Base-by-base conservation (phyloP, 2,113 vertebrate species). In the Micromys minutus region DNA sequence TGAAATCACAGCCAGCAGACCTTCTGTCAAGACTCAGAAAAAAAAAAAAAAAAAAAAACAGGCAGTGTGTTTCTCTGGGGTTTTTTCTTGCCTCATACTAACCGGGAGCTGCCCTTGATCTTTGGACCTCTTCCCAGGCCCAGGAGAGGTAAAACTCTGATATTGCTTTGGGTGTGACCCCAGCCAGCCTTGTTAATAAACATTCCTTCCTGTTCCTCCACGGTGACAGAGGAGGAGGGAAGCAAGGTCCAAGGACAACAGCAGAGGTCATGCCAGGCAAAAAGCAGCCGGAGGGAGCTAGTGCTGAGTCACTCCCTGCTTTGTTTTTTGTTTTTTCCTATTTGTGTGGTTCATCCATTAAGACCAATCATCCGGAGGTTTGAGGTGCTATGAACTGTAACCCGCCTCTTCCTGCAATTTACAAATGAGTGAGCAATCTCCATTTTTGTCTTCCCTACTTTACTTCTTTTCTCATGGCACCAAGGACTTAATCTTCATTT, bases 191-290 rank as follows among this genome's bases (percentile, higher is more conserved):
- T 95, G 71, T 74, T 95, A 95, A 96, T 93, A 90, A 96, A 95
- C 92, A 94, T 75, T 87, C 74, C 77, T 97, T 97, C 96, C 96
- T 97, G 93, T 97, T 97, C 89, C 95, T 92, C 89, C 55, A 67
- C 59, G 85, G 26, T 21, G 67, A 96, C 95, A 87, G 88, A 87
- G n/a, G 31, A 90, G 52, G 76, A 86, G 96, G 88, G 71, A 94
- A 85, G 36, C 93, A 74, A 84, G 84, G 59, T 90, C 69, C 1
- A 7, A 88, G 80, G 47, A 87, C 75, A 71, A 88, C 3, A 7
- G 34, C 42, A 39, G 74, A 63, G 71, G 26, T 57, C 90, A 59
- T 59, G 65, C 36, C 34, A 45, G 45, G 26, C 0, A 15, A 57
- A 59, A 72, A 63, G 81, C 52, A 22, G 74, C 36, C 74, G 69